Base-by-base conservation (phyloP, 2,113 vertebrate species). In the Passer montanus region DNA sequence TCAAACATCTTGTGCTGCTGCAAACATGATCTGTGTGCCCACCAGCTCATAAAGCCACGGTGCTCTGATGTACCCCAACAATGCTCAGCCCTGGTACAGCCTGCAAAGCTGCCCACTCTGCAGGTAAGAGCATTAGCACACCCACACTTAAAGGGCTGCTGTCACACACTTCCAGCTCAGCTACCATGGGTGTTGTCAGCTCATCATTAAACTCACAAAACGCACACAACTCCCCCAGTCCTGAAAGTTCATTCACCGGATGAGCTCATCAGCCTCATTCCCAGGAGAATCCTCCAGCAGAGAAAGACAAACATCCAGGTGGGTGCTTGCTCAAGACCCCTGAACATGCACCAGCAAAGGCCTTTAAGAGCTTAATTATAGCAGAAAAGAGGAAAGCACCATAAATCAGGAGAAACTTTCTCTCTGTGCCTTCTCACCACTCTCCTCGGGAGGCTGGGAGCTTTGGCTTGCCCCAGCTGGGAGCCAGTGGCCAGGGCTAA, bases 391-490 rank as follows among this genome's bases (percentile, higher is more conserved):
- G 87, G 84, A 85, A 94, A 91, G 73, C 22, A 28, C 15, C 73
- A 86, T 92, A 96, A 96, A 94, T 95, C 84, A 94, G 60, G 27
- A 83, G 37, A 49, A 80, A 86, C 68, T 95, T 95, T 74, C 73
- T 82, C 69, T 67, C 44, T 89, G 58, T 53, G 72, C 66, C 50
- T 86, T 95, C 89, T 92, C 72, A 77, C 7, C 89, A 31, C 80
- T 73, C 70, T 81, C 63, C 76, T 77, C 0, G 1, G 75, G 63
- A 96, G 49, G 59, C 41, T 50, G 58, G 26, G 63, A 92, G 83
- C 76, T 67, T 44, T 4, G 2, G 68, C 41, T 84, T 72, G 21
- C 26, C n/a, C 53, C 0, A 49, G 77, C 49, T 70, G 47, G 3
- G 35, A 90, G 82, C 62, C 66, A 62, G 47, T 6, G 19, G 66